phyloP scores from a whole-genome alignment of 2,888 invertebrate genomes.

The Limnephilus rhombicus region DNA sequence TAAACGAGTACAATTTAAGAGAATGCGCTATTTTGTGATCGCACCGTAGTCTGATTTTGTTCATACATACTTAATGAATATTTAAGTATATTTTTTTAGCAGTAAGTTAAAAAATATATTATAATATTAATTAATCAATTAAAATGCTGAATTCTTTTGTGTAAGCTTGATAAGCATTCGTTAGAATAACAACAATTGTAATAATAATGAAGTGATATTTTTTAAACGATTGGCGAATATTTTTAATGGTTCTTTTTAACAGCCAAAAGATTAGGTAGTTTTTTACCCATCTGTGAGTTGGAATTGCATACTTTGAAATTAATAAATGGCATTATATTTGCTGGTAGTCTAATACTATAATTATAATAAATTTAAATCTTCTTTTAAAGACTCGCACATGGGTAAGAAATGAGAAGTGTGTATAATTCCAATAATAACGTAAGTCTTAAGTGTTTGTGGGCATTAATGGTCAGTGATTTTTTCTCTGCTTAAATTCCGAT shows the following conservation, averaged over 20 bases:
- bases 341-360: not conserved
- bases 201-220: not conserved
- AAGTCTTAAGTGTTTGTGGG: conserved; percentile 14
- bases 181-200: not conserved
- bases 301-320: not conserved
- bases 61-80: conserved; percentile 34
- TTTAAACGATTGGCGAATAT: conserved; percentile 5
- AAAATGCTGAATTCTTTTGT: not conserved
- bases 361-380: not conserved
- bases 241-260: conserved; percentile 11
- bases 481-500: not conserved
- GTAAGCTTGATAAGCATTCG: conserved; percentile 18
- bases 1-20: conserved; percentile 21
- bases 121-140: conserved; percentile 1
- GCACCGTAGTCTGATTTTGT: conserved; percentile 60
- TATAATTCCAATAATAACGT: conserved; percentile 9
- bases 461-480: conserved; percentile 5
- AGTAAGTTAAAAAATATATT: not conserved
- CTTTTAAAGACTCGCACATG: not conserved
- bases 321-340: not conserved
- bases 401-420: not conserved
- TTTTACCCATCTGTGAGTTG: not conserved
- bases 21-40: conserved; percentile 53
- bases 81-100: conserved; percentile 37
- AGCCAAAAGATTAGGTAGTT: not conserved